phyloP scores from a whole-genome alignment of 64 coral and sea anemone genomes.

The Pocillopora verrucosa region DNA sequence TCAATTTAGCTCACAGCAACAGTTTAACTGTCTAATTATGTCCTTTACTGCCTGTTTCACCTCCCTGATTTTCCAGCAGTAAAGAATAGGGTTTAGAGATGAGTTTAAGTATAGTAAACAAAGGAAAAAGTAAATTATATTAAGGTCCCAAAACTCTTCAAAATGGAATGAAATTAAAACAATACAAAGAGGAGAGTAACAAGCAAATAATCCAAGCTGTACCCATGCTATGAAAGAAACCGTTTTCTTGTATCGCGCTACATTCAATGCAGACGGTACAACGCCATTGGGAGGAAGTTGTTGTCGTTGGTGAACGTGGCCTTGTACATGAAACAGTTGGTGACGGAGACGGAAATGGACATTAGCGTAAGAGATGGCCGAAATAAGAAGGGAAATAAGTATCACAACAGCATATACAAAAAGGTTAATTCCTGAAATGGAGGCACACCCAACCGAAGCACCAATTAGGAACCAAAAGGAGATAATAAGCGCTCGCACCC shows the following conservation, averaged over 20 bases:
- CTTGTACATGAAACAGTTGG: not conserved
- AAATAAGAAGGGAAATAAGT: not conserved
- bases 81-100: not conserved
- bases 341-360: not conserved
- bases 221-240: not conserved
- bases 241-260: not conserved
- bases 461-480: not conserved
- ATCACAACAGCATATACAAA: not conserved
- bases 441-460: not conserved
- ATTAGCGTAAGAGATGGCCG: not conserved
- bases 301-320: not conserved
- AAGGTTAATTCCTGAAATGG: too few species aligned
- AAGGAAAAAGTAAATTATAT: not conserved
- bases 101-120: not conserved
- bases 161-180: not conserved
- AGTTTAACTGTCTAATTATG: not conserved
- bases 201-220: not conserved
- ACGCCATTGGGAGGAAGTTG: too few species aligned
- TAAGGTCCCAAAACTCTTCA: not conserved
- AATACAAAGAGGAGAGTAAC: not conserved
- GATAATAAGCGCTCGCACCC: not conserved
- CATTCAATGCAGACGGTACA: not conserved
- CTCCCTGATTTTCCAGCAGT: not conserved
- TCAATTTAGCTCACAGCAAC: not conserved
- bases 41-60: not conserved